Percentiles rank a stretch among this genome's conserved stretches.
Conservation (phyloP, 23 tunicate genomes). For the Ciona savignyi region DNA sequence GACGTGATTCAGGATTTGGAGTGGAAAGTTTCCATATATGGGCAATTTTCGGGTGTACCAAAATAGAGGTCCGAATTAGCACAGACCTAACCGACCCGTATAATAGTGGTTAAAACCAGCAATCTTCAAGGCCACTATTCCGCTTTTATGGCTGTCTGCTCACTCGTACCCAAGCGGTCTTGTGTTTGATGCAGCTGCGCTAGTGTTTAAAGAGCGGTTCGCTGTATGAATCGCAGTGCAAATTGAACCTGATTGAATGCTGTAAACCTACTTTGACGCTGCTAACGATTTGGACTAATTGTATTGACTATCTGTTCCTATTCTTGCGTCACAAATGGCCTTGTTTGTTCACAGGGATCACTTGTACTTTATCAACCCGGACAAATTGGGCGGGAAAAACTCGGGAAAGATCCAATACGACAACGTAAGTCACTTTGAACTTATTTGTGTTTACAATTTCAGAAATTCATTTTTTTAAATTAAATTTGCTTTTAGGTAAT, state of each 20-base stretch:
- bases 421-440: constrained; percentile 37
- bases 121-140: not conserved
- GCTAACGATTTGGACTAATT: not conserved
- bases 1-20: no score
- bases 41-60: no score
- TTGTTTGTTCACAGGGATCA: constrained; percentile 41
- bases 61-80: no score
- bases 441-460: no score
- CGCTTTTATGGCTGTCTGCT: not conserved
- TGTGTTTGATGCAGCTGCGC: not conserved
- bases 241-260: not conserved
- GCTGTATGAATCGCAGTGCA: not conserved
- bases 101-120: no score
- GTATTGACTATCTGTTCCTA: not conserved
- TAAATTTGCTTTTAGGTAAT: constrained; percentile 25
- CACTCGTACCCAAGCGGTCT: not conserved
- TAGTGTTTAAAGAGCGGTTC: not conserved
- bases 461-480: no score
- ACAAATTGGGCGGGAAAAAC: constrained; percentile 9
- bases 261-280: not conserved
- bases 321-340: not conserved
- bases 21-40: no score
- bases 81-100: no score
- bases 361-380: constrained; percentile 44
- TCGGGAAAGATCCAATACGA: constrained; percentile 8